phyloP scores from a whole-genome alignment of 2,113 vertebrate species.

The Pygoscelis adeliae region DNA sequence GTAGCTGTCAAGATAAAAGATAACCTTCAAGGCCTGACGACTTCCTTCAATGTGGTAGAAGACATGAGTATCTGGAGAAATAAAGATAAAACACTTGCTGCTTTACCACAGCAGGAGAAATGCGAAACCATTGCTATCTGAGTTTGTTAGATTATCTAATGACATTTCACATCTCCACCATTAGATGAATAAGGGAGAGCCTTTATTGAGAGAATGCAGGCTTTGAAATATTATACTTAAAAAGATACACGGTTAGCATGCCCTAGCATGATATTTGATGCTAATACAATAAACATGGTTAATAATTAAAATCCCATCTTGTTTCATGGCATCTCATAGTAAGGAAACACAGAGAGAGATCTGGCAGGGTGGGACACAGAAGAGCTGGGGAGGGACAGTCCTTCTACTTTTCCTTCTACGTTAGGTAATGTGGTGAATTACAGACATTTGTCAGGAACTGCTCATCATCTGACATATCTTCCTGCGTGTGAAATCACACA shows the following conservation, averaged over 20 bases:
- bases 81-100: slow-evolving; percentile 28
- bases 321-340: background rate
- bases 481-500: background rate
- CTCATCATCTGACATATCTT: background rate
- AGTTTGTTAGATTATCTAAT: background rate
- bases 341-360: background rate
- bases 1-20: slow-evolving; percentile 92
- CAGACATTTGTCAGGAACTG: background rate
- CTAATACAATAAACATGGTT: background rate
- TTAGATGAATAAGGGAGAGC: background rate
- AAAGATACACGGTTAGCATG: background rate
- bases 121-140: background rate
- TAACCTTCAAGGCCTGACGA: slow-evolving; percentile 90
- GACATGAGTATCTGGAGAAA: slow-evolving; percentile 85
- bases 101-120: background rate
- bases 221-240: background rate
- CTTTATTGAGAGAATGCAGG: background rate
- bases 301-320: background rate
- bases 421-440: background rate
- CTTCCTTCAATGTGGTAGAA: slow-evolving; percentile 95
- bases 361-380: background rate
- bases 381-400: background rate
- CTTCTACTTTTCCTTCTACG: background rate
- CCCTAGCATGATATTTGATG: background rate
- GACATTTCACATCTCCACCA: background rate